Base-by-base conservation (phyloP, 2,797 vertebrate genomes). In the Enteromius radiatus region DNA sequence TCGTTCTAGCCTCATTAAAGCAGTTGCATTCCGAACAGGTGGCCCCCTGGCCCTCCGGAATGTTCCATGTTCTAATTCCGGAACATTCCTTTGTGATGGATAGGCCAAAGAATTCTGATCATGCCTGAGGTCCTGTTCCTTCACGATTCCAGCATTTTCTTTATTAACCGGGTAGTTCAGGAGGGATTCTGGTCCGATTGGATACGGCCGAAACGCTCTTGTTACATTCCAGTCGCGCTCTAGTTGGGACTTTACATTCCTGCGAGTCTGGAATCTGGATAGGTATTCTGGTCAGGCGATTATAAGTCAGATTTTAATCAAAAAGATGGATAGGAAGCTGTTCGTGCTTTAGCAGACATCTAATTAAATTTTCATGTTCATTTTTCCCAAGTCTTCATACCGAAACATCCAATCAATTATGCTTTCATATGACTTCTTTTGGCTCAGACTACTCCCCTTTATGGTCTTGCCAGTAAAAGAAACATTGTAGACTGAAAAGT, bases 21-120 rank as follows among this genome's bases (percentile, higher is more conserved):
- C n/a, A 41, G 78, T 80, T 61, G 52, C 81, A 84, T 77, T 47
- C 76, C 8, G 5, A 76, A 70, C 85, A 86, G 84, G 84, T 85
- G 84, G 84, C 68, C 80, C n/a, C 21, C 17, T 67, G 65, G n/a
- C n/a, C 41, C 47, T 78, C 71, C 36, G 47, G 56, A 36, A 43
- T 78, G 80, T 76, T 83, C 75, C 10, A 63, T 56, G 77, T 76
- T 74, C 70, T 84, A 81, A 79, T 81, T 76, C 68, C 56, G 3
- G 15, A 81, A 47, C 85, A 83, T 45, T 68, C 70, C 59, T 83
- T 80, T 79, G 63, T 86, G 67, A 86, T 47, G 69, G 73, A 33
- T 69, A 65, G 63, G 71, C 65, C 36, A 28, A 65, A 12, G 76
- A 71, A 86, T 86, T 85, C 80, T 68, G 11, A 15, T 69, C 75